Conservation (phyloP, 92 coral and sea anemone species). For the Palythoa grandis region DNA sequence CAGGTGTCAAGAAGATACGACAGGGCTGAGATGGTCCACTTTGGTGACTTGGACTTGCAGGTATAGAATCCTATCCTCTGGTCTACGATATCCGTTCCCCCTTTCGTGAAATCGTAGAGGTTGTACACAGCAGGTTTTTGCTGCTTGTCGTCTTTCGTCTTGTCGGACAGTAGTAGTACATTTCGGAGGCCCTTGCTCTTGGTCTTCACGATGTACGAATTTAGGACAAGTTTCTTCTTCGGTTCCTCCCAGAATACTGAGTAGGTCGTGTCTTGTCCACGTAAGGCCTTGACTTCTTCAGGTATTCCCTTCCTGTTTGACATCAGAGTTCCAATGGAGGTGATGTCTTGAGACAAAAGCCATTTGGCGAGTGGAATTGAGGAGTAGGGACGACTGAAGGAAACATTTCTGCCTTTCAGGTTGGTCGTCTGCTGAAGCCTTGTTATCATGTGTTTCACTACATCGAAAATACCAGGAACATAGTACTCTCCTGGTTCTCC, state of each 20-base stretch:
- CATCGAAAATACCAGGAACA: background rate
- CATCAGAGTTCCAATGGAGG: constrained; percentile 46
- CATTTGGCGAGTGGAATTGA: constrained; percentile 40
- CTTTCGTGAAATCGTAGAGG: constrained; percentile 54
- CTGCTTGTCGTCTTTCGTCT: constrained; percentile 39
- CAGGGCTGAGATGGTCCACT: constrained; percentile 44
- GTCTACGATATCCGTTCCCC: constrained; percentile 54
- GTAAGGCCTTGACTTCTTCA: constrained; percentile 40
- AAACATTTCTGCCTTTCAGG: constrained; percentile 41
- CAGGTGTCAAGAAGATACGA: constrained; percentile 40
- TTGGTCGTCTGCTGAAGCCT: constrained; percentile 12
- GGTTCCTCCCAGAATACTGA: background rate
- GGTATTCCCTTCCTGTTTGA: constrained; percentile 48
- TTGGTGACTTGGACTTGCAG: constrained; percentile 43
- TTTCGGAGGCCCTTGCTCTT: constrained; percentile 12
- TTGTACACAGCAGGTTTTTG: constrained; percentile 40
- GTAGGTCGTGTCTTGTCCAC: background rate
- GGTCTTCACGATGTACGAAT: constrained; percentile 29
- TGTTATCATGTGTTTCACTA: background rate
- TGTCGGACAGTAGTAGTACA: constrained; percentile 43
- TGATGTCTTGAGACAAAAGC: constrained; percentile 32
- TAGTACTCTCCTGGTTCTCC: background rate
- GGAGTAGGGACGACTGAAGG: constrained; percentile 13
- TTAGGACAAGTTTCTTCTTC: constrained; percentile 12
- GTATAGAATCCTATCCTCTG: constrained; percentile 29